Conservation (phyloP, 2,888 invertebrate species). For the Meteorus cinctellus region DNA sequence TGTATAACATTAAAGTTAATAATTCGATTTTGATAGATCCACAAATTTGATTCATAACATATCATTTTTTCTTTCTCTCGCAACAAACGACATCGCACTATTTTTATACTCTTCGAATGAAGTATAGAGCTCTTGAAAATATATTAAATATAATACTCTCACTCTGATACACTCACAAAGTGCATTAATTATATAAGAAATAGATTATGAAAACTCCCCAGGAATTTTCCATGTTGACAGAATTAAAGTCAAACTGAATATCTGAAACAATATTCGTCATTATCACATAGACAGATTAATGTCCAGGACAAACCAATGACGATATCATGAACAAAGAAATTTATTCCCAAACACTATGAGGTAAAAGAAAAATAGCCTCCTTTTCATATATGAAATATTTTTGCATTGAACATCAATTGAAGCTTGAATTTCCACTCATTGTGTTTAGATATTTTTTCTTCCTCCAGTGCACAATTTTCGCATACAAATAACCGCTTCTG, state of each 20-base stretch:
- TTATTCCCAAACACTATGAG: no score
- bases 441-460: slow-evolving; percentile 15
- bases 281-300: no score
- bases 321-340: no score
- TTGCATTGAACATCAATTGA: no score
- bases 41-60: not conserved
- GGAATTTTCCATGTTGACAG: not conserved
- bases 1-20: not conserved
- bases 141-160: slow-evolving; percentile 13
- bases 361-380: no score
- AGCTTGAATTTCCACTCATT: not conserved
- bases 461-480: not conserved
- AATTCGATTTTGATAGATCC: not conserved
- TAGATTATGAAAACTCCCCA: not conserved
- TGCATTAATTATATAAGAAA: slow-evolving; percentile 5
- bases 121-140: slow-evolving; percentile 5
- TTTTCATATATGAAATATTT: no score
- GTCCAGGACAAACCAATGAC: no score
- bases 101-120: not conserved
- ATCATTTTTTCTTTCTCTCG: not conserved
- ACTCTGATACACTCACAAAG: slow-evolving; percentile 8
- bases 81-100: not conserved
- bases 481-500: slow-evolving; percentile 25
- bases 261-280: no score
- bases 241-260: no score